Percentiles rank a stretch among this genome's conserved stretches.
Conservation (phyloP, 2,888 invertebrate species). For the Eurytoma californica region DNA sequence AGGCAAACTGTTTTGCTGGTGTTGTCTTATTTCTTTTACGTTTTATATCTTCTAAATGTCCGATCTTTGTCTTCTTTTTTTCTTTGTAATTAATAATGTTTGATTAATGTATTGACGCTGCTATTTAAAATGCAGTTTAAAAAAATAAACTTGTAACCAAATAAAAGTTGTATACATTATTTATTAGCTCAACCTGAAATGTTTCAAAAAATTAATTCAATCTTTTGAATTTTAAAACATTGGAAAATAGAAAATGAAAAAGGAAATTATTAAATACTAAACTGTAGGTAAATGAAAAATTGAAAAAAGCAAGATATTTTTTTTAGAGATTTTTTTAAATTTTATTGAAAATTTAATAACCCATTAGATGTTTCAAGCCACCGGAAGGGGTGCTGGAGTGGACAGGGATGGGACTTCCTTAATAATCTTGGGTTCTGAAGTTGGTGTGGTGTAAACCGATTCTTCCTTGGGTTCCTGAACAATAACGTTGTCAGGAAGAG, state of each 20-base stretch:
- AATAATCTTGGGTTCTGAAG: conserved; percentile 85
- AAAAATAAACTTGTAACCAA: background rate
- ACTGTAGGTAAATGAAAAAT: conserved; percentile 13
- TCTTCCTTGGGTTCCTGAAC: conserved; percentile 99
- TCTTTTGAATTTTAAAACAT: background rate
- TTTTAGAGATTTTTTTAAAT: conserved; percentile 47
- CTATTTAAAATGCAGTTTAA: too few relatives aligned
- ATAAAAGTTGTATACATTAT: too few relatives aligned
- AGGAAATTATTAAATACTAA: too few relatives aligned
- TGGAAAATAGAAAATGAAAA: too few relatives aligned
- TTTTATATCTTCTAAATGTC: too few relatives aligned
- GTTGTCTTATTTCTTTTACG: too few relatives aligned
- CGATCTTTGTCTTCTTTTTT: too few relatives aligned
- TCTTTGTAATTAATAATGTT: too few relatives aligned
- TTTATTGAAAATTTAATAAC: conserved; percentile 52
- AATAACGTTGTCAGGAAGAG: conserved; percentile 97
- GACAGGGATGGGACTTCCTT: conserved; percentile 69
- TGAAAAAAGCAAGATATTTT: conserved; percentile 9
- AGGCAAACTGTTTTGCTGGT: background rate
- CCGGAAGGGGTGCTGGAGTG: conserved; percentile 31
- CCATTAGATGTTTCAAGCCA: conserved; percentile 64
- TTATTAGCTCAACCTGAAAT: too few relatives aligned
- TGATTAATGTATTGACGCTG: too few relatives aligned
- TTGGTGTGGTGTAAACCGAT: conserved; percentile 82
- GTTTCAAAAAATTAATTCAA: too few relatives aligned